Evolutionary conservation across 1,140 invertebrate species (phyloP).

Genomic region (Lepidurus arcticus): DNA sequence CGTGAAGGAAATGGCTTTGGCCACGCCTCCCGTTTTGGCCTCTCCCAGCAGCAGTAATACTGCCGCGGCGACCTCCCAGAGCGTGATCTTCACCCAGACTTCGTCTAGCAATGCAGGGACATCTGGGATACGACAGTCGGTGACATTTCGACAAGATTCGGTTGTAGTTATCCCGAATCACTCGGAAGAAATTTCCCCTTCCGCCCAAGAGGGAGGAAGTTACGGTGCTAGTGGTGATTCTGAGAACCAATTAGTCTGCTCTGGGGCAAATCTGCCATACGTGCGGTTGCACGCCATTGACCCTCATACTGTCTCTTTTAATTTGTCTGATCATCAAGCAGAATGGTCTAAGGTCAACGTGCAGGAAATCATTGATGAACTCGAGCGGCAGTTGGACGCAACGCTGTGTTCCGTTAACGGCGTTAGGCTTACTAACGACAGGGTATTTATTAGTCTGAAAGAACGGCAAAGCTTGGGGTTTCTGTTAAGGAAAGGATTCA

Average conservation of each 20-base stretch:
- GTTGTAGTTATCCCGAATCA: conserved; percentile 31
- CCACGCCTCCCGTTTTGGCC: conserved; percentile 2
- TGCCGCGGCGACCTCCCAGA: conserved; percentile 27
- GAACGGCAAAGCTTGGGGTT: conserved; percentile 39
- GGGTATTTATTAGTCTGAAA: conserved; percentile 43
- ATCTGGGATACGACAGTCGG: conserved; percentile 30
- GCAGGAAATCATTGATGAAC: conserved; percentile 45
- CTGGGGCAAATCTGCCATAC: conserved; percentile 28
- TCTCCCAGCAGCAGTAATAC: neutral
- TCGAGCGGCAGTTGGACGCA: conserved; percentile 43
- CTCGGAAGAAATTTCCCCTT: neutral
- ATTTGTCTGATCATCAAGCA: conserved; percentile 37
- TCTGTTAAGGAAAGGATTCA: conserved; percentile 40
- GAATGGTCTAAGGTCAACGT: conserved; percentile 39
- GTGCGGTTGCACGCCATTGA: conserved; percentile 42
- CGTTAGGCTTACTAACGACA: conserved; percentile 41
- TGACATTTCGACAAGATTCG: conserved; percentile 35
- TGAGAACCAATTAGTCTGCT: conserved; percentile 1
- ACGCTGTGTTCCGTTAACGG: conserved; percentile 41
- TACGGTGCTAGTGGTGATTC: neutral
- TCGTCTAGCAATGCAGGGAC: conserved; percentile 27
- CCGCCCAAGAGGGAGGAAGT: neutral
- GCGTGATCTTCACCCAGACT: conserved; percentile 33
- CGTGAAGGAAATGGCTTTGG: conserved; percentile 29
- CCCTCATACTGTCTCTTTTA: conserved; percentile 42